A percentile compares a stretch with the other conserved stretches of the same genome.
Evolutionary conservation across 2,888 invertebrate genomes (phyloP).

Genomic region (Nezara viridula): DNA sequence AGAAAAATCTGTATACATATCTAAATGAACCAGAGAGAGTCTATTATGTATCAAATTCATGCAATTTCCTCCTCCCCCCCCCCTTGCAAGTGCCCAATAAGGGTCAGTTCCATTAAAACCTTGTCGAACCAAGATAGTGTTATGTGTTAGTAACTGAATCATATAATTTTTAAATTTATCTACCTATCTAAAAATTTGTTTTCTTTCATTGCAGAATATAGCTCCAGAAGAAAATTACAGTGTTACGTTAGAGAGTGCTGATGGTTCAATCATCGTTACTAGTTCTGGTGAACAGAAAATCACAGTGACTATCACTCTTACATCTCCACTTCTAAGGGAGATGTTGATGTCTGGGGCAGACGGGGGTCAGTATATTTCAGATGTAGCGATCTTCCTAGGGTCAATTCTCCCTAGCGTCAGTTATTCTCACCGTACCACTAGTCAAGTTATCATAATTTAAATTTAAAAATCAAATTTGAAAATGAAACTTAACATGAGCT

Average conservation of each 20-base stretch:
- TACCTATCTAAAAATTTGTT: neutral
- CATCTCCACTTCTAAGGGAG: constrained; percentile 94
- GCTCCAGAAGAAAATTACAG: constrained; percentile 84
- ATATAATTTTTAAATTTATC: no score
- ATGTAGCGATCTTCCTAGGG: constrained; percentile 48
- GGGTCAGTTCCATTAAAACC: no score
- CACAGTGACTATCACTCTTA: constrained; percentile 88
- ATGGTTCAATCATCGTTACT: constrained; percentile 87
- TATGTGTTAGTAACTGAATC: no score
- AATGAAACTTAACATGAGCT: neutral
- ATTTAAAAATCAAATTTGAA: neutral
- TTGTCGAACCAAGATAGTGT: no score
- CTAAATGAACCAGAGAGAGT: no score
- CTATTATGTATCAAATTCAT: no score
- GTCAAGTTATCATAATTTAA: neutral
- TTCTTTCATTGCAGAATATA: constrained; percentile 70
- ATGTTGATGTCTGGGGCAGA: constrained; percentile 64
- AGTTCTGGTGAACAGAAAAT: constrained; percentile 77
- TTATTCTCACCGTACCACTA: neutral
- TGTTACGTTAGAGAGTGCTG: constrained; percentile 86
- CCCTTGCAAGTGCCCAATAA: no score
- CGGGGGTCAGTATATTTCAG: constrained; percentile 58
- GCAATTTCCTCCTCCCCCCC: no score
- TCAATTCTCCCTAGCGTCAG: constrained; percentile 46
- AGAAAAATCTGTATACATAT: no score